Evolutionary conservation across 2,113 vertebrate species (phyloP), one percentile per base, ranked within the genome.

Genomic region (Chlamydotis undulata): DNA sequence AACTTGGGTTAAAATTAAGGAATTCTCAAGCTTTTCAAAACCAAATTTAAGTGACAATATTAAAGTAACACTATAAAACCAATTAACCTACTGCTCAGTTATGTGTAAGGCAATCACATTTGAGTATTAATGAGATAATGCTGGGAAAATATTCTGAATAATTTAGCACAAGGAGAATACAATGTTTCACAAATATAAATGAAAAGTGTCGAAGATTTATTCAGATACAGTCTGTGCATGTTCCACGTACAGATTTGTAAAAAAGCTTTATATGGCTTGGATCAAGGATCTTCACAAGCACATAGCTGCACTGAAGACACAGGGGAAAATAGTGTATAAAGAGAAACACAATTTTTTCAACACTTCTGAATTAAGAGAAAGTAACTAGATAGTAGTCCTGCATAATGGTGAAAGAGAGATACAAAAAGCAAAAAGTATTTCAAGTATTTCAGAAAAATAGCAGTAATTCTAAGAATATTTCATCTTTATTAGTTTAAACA

Each of bases 1-100:
- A 82, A 29, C 21, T 83, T 71, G 25, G 6, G 26, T 64, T 60
- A 92, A 83, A 87, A 89, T 47, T 74, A 83, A 94, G 88, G 24
- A 81, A 89, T 69, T 89, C 56, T 90, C 52, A 81, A 63, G 29
- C 35, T 90, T 94, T 80, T 80, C 39, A 83, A 84, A 86, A n/a
- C 35, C 29, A 64, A 70, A 92, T 90, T 69, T 93, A 19, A 8
- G 43, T 39, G 79, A 63, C 21, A 65, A 64, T 74, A 74, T 68
- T 92, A 93, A 86, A 92, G 76, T 26, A 52, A 71, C 43, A 75
- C 39, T 81, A 35, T 47, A 83, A 86, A 96, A 67, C 52, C 45
- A 88, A 86, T 89, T 94, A 95, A 83, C 71, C 64, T 50, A 75
- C 24, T 70, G 35, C 94, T 86, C 26, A 56, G n/a, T 31, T 63